Percentiles rank a stretch among this genome's conserved stretches.
phyloP scores from a whole-genome alignment of 2,113 vertebrate genomes.

The Salvelinus fontinalis region DNA sequence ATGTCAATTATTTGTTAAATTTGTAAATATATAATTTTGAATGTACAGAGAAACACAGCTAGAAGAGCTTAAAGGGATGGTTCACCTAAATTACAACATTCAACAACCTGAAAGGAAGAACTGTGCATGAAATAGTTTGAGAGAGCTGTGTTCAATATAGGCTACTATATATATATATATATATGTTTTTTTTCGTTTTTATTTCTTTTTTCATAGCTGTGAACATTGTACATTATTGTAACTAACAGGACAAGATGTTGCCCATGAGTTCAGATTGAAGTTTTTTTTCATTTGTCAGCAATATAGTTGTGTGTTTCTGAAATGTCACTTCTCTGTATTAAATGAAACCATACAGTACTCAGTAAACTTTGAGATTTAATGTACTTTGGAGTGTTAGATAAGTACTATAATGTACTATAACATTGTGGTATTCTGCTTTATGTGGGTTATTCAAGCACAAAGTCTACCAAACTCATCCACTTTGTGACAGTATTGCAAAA shows the following conservation, averaged over 20 bases:
- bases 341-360: slow-evolving; percentile 23
- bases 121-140: slow-evolving; percentile 79
- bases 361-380: too few relatives aligned
- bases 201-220: slow-evolving; percentile 72
- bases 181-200: slow-evolving; percentile 46
- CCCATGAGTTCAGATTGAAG: slow-evolving; percentile 34
- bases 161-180: slow-evolving; percentile 14
- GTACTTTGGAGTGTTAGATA: too few relatives aligned
- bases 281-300: slow-evolving; percentile 44
- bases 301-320: slow-evolving; percentile 10
- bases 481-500: slow-evolving; percentile 78
- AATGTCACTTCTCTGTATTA: slow-evolving; percentile 35
- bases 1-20: slow-evolving; percentile 94
- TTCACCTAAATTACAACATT: slow-evolving; percentile 48
- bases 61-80: slow-evolving; percentile 64
- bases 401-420: slow-evolving; percentile 27
- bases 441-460: slow-evolving; percentile 64
- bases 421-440: slow-evolving; percentile 43
- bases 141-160: slow-evolving; percentile 79
- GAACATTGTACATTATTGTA: slow-evolving; percentile 67
- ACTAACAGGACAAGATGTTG: slow-evolving; percentile 46
- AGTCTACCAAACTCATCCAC: slow-evolving; percentile 66
- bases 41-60: slow-evolving; percentile 72
- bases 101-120: slow-evolving; percentile 70
- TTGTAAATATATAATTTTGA: slow-evolving; percentile 92